Conservation (phyloP, 2,888 invertebrate genomes). For the Blastobasis adustella region DNA sequence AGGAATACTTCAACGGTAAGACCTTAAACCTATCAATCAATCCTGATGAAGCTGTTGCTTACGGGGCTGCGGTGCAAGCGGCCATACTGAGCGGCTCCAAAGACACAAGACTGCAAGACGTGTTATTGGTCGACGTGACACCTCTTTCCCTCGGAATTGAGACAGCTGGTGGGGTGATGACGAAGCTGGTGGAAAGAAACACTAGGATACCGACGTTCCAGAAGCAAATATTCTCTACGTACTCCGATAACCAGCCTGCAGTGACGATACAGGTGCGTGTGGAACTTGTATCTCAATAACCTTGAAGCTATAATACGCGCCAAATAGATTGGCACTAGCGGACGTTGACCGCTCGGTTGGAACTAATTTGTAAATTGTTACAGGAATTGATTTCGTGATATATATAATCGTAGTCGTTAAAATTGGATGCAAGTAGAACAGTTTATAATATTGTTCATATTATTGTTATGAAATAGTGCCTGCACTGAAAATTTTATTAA, state of each 20-base stretch:
- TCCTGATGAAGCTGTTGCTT: constrained; percentile 94
- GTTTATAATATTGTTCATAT: no score
- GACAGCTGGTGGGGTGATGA: constrained; percentile 90
- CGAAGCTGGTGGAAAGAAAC: constrained; percentile 88
- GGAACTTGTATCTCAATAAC: neutral
- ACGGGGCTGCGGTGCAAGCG: constrained; percentile 95
- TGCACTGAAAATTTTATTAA: no score
- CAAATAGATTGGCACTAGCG: no score
- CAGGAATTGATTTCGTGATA: no score
- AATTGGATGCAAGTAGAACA: no score
- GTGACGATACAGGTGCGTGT: constrained; percentile 83
- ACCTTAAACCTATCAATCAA: constrained; percentile 93
- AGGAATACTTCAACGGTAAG: constrained; percentile 88
- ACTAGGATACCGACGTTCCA: constrained; percentile 87
- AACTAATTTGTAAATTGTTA: no score
- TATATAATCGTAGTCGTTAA: no score
- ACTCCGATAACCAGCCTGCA: constrained; percentile 93
- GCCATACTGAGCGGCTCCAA: constrained; percentile 86
- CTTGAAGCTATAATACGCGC: neutral
- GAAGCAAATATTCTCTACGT: constrained; percentile 90
- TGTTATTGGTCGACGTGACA: constrained; percentile 87
- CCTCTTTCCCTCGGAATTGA: constrained; percentile 87
- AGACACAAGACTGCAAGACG: constrained; percentile 84
- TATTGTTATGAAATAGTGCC: no score
- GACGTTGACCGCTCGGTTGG: no score